Evolutionary conservation across 2,888 invertebrate genomes (phyloP).

Genomic region (Eupithecia insigniata): DNA sequence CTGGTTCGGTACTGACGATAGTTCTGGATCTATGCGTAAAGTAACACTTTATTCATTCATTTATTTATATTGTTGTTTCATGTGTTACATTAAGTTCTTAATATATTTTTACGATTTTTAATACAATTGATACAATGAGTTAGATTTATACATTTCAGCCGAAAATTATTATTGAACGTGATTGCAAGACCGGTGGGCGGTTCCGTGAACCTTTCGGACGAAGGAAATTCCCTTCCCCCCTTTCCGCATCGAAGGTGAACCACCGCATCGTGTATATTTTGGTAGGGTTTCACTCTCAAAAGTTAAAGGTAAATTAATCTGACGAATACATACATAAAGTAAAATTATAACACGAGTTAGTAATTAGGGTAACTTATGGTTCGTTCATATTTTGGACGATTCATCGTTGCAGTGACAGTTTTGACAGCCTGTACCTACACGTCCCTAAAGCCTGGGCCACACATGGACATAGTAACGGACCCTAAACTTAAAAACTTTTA

Average conservation of each 20-base stretch:
- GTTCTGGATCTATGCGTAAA: neutral
- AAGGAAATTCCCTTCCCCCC: too few species aligned
- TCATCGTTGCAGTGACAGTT: neutral
- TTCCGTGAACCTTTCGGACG: too few species aligned
- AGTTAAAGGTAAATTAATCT: too few species aligned
- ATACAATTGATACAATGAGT: too few species aligned
- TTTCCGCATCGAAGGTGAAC: too few species aligned
- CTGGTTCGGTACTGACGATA: slow-evolving; percentile 2
- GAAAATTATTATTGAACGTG: neutral
- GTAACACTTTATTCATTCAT: neutral
- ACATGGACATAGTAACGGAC: too few species aligned
- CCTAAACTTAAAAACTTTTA: too few species aligned
- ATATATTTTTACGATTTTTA: too few species aligned
- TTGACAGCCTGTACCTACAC: neutral
- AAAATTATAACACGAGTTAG: too few species aligned
- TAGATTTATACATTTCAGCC: too few species aligned
- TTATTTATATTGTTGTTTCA: neutral
- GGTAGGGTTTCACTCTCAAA: neutral
- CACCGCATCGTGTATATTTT: neutral
- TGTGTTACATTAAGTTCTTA: too few species aligned
- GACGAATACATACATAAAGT: too few species aligned
- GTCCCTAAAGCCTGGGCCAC: neutral
- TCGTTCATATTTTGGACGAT: neutral
- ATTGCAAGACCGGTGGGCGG: neutral
- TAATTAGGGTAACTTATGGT: neutral